A percentile compares a stretch with the other conserved stretches of the same genome.
phyloP scores from a whole-genome alignment of 2,113 vertebrate genomes.

The Cheilinus undulatus region DNA sequence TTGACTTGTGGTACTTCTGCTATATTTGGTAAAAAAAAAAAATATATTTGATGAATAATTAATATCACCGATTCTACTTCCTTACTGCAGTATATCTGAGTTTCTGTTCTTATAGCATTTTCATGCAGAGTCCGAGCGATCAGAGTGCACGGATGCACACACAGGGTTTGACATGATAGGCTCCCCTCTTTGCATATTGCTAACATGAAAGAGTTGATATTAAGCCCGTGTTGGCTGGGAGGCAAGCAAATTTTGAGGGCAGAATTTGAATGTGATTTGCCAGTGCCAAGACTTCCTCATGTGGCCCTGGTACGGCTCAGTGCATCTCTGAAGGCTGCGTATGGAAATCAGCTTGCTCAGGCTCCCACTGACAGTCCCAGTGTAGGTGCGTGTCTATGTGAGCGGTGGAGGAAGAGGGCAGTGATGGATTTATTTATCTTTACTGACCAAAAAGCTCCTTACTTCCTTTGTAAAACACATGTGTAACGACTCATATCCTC shows the following conservation, averaged over 20 bases:
- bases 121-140: constrained; percentile 9
- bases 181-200: constrained; percentile 81
- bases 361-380: constrained; percentile 32
- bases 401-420: neutral
- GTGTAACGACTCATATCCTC: neutral
- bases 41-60: neutral
- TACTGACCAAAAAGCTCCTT: constrained; percentile 19
- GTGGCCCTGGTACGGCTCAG: constrained; percentile 72
- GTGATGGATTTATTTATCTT: constrained; percentile 10
- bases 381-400: constrained; percentile 7
- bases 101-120: constrained; percentile 6
- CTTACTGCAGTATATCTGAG: neutral
- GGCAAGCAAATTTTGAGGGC: constrained; percentile 84
- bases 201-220: constrained; percentile 84
- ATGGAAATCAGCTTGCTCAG: constrained; percentile 78
- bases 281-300: constrained; percentile 84
- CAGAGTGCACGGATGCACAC: constrained; percentile 24
- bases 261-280: constrained; percentile 88
- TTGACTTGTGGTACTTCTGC: neutral
- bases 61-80: neutral
- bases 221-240: constrained; percentile 68
- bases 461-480: constrained; percentile 47
- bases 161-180: constrained; percentile 22
- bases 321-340: constrained; percentile 80
- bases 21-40: too few relatives aligned